Conservation (phyloP, 2,797 vertebrate genomes). For the Myotis findleyi region DNA sequence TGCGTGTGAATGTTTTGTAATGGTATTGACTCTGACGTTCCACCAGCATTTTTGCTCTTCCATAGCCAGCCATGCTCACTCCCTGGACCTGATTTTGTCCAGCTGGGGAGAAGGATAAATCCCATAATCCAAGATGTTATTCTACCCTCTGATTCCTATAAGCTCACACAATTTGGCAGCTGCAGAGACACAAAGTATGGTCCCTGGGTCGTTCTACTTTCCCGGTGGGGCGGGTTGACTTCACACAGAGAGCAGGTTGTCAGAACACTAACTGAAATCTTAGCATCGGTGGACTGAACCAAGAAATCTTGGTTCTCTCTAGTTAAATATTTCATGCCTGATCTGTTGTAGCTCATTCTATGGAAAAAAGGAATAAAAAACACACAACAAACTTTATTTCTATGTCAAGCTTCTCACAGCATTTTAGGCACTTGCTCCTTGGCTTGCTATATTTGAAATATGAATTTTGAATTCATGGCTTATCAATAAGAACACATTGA, state of each 20-base stretch:
- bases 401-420: slow-evolving; percentile 58
- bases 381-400: slow-evolving; percentile 64
- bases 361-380: slow-evolving; percentile 26
- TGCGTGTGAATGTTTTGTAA: neutral
- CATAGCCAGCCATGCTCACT: neutral
- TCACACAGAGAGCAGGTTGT: slow-evolving; percentile 41
- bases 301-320: neutral
- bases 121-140: neutral
- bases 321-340: slow-evolving; percentile 71
- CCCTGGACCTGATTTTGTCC: neutral
- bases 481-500: slow-evolving; percentile 88
- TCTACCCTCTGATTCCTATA: neutral
- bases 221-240: neutral
- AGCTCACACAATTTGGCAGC: neutral
- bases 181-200: neutral
- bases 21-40: neutral
- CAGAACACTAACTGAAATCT: slow-evolving; percentile 24
- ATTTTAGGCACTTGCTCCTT: slow-evolving; percentile 72
- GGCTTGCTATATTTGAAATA: slow-evolving; percentile 78
- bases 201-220: neutral
- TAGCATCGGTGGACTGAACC: neutral
- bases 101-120: neutral
- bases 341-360: slow-evolving; percentile 39
- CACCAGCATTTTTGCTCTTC: neutral
- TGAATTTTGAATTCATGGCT: slow-evolving; percentile 81